phyloP scores from a whole-genome alignment of 2,888 invertebrate species.

The Creontiades dilutus region DNA sequence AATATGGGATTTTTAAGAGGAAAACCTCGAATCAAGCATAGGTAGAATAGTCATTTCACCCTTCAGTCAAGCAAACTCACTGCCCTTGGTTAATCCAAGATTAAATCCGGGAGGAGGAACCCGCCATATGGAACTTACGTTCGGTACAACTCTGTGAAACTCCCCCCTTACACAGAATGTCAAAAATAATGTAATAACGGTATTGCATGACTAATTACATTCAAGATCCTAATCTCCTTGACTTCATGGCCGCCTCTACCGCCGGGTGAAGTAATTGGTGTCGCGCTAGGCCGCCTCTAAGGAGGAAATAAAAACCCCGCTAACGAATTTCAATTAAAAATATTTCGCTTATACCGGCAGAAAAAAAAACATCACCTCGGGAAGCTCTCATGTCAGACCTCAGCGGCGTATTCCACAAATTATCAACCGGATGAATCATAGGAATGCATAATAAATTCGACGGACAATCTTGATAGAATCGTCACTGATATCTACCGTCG shows the following conservation, averaged over 20 bases:
- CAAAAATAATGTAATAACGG: slow-evolving; percentile 21
- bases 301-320: neutral
- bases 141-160: too few relatives aligned
- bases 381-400: neutral
- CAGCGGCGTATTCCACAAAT: slow-evolving; percentile 5
- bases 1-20: too few relatives aligned
- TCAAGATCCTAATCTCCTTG: slow-evolving; percentile 32
- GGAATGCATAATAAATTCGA: too few relatives aligned
- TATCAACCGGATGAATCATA: neutral
- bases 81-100: too few relatives aligned
- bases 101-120: too few relatives aligned
- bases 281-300: neutral
- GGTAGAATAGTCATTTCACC: too few relatives aligned
- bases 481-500: slow-evolving; percentile 23
- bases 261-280: slow-evolving; percentile 30
- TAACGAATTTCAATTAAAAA: slow-evolving; percentile 46
- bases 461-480: neutral
- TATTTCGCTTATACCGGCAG: neutral
- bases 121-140: too few relatives aligned
- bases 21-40: too few relatives aligned
- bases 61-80: too few relatives aligned
- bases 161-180: neutral
- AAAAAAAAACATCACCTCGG: neutral
- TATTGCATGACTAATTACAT: slow-evolving; percentile 53
- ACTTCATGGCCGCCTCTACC: slow-evolving; percentile 20